Evolutionary conservation across 2,888 invertebrate genomes (phyloP), one percentile per base, ranked within the genome.

Genomic region (Pseudolycoriella hygida): DNA sequence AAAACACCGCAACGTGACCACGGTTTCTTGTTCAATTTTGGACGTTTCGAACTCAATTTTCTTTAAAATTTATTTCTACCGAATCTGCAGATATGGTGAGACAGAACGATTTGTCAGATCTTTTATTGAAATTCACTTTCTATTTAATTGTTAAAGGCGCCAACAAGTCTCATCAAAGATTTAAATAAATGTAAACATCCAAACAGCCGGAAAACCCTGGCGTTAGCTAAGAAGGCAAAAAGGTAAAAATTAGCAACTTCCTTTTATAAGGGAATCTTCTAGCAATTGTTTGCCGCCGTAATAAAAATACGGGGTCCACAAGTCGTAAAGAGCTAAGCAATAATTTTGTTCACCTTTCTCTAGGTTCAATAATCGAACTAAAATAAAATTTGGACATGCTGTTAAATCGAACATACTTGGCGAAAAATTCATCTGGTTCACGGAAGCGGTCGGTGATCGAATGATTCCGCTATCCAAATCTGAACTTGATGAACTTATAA

Each of bases 351-450:
- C n/a, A n/a, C 25, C 25, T 25, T 43, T 49, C 60, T 62, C 43
- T 53, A 73, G 72, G 53, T 56, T 66, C 49, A 68, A 68, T 44
- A 69, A 69, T 50, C 72, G 74, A 54, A 71, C 75, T 45, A 74
- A 75, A 54, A 67, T 66, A 15, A 80, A 80, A 61, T 58, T 77
- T 34, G 72, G 72, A 0, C 74, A 77, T 51, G 73, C 76, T 12
- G 72, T 84, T 39, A 84, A 83, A 61, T 75, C 79, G 50, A 83
- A 80, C 57, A 55, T 84, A 17, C 57, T 77, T 25, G 81, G 80
- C 34, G 86, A 88, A 57, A 87, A 85, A 65, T 66, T 86, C 43
- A 53, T 74, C 20, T 89, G 87, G 87, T 83, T 89, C 54, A 70
- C 77, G 53, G 74, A 79, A 30, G 70, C 77, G 54, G 69, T 76